These are phyloP conservation scores for Haliaeetus leucogaster DNA, from an alignment of 2,113 vertebrate genomes.

Conservation along the genomic window DNA sequence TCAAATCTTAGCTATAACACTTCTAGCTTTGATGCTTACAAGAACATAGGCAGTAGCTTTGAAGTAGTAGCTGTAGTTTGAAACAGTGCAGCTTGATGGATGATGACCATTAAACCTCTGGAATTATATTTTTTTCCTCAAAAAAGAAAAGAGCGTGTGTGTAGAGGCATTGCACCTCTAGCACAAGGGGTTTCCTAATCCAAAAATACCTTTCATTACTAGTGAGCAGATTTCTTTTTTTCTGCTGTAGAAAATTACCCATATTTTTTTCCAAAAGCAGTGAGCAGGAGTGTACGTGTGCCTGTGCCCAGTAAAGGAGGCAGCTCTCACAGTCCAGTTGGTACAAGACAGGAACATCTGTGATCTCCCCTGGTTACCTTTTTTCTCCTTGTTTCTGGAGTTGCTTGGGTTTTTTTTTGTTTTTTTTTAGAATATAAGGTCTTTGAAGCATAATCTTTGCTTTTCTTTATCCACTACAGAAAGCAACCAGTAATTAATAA, in stretches of 20 bases:
- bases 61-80: not conserved
- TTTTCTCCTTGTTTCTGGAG: not conserved
- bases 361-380: not conserved
- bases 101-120: not conserved
- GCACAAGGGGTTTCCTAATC: not conserved
- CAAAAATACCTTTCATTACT: not conserved
- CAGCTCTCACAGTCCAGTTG: not conserved
- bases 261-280: not conserved
- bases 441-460: not conserved
- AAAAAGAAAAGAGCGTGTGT: not conserved
- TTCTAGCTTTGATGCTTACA: not conserved
- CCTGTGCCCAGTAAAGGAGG: not conserved
- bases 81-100: not conserved
- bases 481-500: conserved; percentile 25
- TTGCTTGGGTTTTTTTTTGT: not conserved
- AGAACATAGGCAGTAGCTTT: not conserved
- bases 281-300: fast-evolving
- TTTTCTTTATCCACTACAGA: not conserved
- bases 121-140: not conserved
- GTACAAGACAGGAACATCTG: not conserved
- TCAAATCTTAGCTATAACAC: not conserved
- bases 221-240: not conserved
- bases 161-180: not conserved
- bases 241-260: not conserved
- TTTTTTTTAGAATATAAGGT: not conserved